Percentiles rank a stretch among this genome's conserved stretches.
Evolutionary conservation across 2,888 invertebrate species (phyloP).

Genomic region (Cerceris ruficornis): DNA sequence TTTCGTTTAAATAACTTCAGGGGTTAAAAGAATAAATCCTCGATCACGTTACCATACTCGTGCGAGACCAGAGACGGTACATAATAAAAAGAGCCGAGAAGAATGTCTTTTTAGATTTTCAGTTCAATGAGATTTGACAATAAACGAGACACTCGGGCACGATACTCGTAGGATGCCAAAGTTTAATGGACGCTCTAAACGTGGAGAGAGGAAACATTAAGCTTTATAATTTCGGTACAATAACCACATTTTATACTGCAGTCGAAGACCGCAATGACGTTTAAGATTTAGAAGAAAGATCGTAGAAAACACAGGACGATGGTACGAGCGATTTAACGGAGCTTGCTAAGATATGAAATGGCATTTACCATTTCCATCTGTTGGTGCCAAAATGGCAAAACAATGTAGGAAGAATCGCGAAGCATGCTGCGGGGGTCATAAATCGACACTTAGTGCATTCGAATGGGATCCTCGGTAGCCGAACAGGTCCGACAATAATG

Average conservation of each 20-base stretch:
- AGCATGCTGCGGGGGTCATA: conserved; percentile 20
- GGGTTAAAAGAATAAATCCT: too few relatives aligned
- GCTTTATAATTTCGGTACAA: not conserved
- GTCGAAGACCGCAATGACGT: not conserved
- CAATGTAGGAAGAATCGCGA: conserved; percentile 19
- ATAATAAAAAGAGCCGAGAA: too few relatives aligned
- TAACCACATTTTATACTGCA: conserved; percentile 14
- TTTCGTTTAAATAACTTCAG: too few relatives aligned
- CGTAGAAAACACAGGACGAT: not conserved
- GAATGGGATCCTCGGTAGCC: conserved; percentile 40
- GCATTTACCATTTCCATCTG: not conserved
- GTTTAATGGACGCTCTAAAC: too few relatives aligned
- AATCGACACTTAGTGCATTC: conserved; percentile 29
- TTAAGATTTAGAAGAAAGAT: not conserved
- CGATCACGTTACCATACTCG: too few relatives aligned
- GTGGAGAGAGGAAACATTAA: too few relatives aligned
- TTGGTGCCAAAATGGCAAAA: conserved; percentile 17
- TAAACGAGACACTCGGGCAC: too few relatives aligned
- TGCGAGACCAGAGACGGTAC: too few relatives aligned
- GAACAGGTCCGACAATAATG: conserved; percentile 48
- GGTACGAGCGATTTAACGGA: not conserved
- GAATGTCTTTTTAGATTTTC: too few relatives aligned
- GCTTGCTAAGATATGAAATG: conserved; percentile 8
- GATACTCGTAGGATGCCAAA: too few relatives aligned
- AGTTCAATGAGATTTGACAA: too few relatives aligned